Evolutionary conservation across 2,888 invertebrate species (phyloP).

Genomic region (Seira musarum): DNA sequence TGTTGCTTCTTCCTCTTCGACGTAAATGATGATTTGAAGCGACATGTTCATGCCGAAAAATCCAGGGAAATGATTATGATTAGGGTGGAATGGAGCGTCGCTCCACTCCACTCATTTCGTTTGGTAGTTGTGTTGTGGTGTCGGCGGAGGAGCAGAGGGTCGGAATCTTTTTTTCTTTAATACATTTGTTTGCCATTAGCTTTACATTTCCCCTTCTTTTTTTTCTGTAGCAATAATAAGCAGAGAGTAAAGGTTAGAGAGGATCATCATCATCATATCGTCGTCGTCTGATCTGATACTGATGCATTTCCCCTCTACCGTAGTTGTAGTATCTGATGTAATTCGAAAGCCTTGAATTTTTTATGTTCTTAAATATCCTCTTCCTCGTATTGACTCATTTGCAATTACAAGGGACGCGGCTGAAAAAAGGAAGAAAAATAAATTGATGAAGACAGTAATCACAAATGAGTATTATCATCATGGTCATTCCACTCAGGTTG

Average conservation of each 20-base stretch:
- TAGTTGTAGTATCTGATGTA: too few relatives aligned
- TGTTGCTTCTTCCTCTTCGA: constrained; percentile 48
- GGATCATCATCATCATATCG: constrained; percentile 19
- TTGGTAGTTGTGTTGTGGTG: too few relatives aligned
- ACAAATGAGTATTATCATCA: constrained; percentile 27
- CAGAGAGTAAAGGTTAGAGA: constrained; percentile 21
- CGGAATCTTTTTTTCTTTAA: constrained; percentile 29
- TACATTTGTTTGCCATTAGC: constrained; percentile 46
- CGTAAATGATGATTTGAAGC: constrained; percentile 69
- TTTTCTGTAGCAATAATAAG: constrained; percentile 62
- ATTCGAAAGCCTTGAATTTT: too few relatives aligned
- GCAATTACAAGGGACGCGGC: neutral
- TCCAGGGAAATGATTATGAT: constrained; percentile 44
- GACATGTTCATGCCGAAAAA: constrained; percentile 59
- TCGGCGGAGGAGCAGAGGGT: constrained; percentile 27
- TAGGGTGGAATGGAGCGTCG: constrained; percentile 41
- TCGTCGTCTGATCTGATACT: too few relatives aligned
- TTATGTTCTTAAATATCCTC: too few relatives aligned
- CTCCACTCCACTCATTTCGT: too few relatives aligned
- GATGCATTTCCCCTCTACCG: too few relatives aligned
- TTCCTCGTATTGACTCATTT: constrained; percentile 23
- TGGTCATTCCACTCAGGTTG: too few relatives aligned
- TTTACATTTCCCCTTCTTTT: constrained; percentile 64
- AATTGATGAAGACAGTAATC: constrained; percentile 49
- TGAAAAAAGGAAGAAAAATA: constrained; percentile 28